Conservation (phyloP, 2,797 vertebrate species). For the Argya squamiceps region DNA sequence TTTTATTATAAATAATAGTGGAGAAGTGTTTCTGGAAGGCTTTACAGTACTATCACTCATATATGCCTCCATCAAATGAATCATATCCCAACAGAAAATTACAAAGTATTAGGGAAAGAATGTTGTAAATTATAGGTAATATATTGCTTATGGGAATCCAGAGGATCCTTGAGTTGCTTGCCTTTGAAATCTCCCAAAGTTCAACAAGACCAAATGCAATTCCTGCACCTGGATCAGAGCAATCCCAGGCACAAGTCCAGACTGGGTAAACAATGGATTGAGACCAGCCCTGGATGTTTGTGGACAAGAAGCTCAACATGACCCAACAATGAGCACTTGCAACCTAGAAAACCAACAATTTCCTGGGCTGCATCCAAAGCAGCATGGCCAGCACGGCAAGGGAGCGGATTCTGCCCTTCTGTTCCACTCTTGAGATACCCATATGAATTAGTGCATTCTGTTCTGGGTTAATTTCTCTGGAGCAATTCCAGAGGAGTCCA, state of each 20-base stretch:
- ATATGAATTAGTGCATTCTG: neutral
- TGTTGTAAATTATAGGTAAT: neutral
- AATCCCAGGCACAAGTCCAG: neutral
- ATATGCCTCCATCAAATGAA: neutral
- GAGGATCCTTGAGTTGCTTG: neutral
- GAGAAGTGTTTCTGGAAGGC: neutral
- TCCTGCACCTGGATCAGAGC: neutral
- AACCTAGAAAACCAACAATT: neutral
- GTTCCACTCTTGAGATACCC: neutral
- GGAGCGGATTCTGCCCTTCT: neutral
- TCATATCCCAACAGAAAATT: neutral
- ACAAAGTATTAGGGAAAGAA: neutral
- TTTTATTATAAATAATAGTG: conserved; percentile 22
- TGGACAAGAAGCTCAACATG: neutral
- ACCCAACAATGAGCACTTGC: neutral
- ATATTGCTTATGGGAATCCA: neutral
- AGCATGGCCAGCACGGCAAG: neutral
- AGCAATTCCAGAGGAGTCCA: neutral
- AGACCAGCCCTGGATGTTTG: neutral
- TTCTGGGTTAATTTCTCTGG: neutral
- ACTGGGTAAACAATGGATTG: neutral
- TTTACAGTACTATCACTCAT: neutral
- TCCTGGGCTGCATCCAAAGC: neutral
- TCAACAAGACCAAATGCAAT: neutral
- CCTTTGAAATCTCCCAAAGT: neutral